Evolutionary conservation across 2,888 invertebrate genomes (phyloP), one percentile per base, ranked within the genome.

Genomic region (Eurois occulta): DNA sequence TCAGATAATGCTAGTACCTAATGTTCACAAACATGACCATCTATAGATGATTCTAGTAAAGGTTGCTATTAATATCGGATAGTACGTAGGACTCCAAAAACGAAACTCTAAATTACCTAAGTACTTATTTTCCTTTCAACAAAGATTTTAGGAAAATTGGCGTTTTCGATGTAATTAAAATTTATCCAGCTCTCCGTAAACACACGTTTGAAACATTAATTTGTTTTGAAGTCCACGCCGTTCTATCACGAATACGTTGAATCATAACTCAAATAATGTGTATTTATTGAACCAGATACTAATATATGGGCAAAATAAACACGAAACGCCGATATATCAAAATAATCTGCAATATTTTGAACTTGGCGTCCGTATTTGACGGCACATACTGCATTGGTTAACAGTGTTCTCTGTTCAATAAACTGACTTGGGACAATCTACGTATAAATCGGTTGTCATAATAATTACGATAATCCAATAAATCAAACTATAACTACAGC

Each of bases 141-240:
- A 74, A 79, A 84, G 38, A 70, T 32, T 71, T 73, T 55, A 46
- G 38, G 43, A 35, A 71, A 73, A 35, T 78, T 41, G 38, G 24
- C 38, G 46, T 62, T 78, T 70, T 46, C 21, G 24, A 72, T 75
- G 83, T 88, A 84, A 86, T 89, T 88, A 86, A 86, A 84, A 88
- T 89, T 81, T 83, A n/a, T 64, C 67, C 48, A 18, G 75, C 75
- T 68, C 72, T 85, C 66, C 32, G 80, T 79, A 87, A 87, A 84
- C 84, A 86, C 71, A 84, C 81, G 80, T 82, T 85, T 84, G 73
- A 81, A 85, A 84, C 80, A 82, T 87, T 81, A 80, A 85, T 85
- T 88, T 86, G 81, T 87, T 90, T 89, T 80, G 46, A 83, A 83
- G 43, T 55, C 66, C 58, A n/a, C 41, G 24, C 35, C 52, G 73